phyloP scores from a whole-genome alignment of 2,113 vertebrate genomes.

The Zonotrichia leucophrys region DNA sequence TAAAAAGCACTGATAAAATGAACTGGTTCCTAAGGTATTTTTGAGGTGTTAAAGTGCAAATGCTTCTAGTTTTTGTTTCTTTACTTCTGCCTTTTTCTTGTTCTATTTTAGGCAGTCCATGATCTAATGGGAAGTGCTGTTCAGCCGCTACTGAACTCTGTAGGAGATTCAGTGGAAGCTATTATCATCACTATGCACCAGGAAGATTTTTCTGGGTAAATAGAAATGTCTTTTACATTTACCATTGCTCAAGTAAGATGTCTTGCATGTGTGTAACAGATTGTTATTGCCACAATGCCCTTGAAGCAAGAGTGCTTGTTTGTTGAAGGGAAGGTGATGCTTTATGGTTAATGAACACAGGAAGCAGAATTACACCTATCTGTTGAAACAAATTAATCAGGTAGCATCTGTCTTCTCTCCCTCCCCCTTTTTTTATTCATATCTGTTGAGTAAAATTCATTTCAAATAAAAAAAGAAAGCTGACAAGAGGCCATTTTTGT shows the following conservation, averaged over 20 bases:
- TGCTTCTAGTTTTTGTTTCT: conserved; percentile 7
- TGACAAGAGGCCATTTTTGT: background rate
- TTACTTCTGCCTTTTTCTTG: conserved; percentile 32
- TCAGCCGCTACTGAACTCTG: conserved; percentile 90
- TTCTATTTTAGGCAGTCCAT: conserved; percentile 79
- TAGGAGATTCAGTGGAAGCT: conserved; percentile 93
- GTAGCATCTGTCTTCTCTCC: background rate
- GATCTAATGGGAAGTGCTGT: conserved; percentile 90
- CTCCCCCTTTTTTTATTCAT: background rate
- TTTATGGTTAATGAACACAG: background rate
- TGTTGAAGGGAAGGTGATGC: background rate
- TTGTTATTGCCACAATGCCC: conserved; percentile 7
- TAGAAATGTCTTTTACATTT: background rate
- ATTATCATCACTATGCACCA: conserved; percentile 98
- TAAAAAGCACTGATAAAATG: background rate
- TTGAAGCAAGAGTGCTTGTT: background rate
- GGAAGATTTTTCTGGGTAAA: conserved; percentile 95
- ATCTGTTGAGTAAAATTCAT: background rate
- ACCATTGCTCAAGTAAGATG: background rate
- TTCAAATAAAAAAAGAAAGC: background rate
- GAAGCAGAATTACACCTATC: background rate
- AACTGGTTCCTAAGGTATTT: background rate
- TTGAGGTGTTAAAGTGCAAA: background rate
- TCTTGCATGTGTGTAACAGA: background rate
- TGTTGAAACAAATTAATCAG: background rate